phyloP scores from a whole-genome alignment of 2,113 vertebrate genomes.

The Nothocercus nigrocapillus region DNA sequence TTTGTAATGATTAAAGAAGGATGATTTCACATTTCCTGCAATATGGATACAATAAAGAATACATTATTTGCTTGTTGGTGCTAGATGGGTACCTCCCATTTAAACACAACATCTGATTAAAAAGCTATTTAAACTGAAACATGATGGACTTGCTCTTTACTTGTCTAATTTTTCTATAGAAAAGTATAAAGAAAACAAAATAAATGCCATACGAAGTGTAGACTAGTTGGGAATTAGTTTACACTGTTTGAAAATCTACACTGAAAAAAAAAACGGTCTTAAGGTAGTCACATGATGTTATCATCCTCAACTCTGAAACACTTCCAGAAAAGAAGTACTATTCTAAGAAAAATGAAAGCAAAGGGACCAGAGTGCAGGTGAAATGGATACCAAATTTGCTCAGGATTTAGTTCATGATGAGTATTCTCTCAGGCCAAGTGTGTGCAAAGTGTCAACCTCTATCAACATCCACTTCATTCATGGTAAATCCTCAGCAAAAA shows the following conservation, averaged over 20 bases:
- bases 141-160: not conserved
- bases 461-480: not conserved
- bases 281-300: not conserved
- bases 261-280: not conserved
- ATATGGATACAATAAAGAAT: not conserved
- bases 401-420: not conserved
- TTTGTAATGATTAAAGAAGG: not conserved
- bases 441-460: not conserved
- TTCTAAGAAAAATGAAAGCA: not conserved
- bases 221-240: not conserved
- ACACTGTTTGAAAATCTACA: not conserved
- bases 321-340: not conserved
- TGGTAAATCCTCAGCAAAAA: not conserved
- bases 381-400: not conserved
- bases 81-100: not conserved
- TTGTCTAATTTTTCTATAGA: not conserved
- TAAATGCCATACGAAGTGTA: not conserved
- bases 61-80: not conserved
- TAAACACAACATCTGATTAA: not conserved
- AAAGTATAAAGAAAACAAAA: not conserved
- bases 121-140: not conserved
- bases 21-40: not conserved
- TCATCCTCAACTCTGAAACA: not conserved
- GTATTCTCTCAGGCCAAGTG: not conserved
- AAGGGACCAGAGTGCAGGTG: not conserved